Base-by-base conservation (phyloP, 2,113 vertebrate genomes). In the Onychorhynchus coronatus region DNA sequence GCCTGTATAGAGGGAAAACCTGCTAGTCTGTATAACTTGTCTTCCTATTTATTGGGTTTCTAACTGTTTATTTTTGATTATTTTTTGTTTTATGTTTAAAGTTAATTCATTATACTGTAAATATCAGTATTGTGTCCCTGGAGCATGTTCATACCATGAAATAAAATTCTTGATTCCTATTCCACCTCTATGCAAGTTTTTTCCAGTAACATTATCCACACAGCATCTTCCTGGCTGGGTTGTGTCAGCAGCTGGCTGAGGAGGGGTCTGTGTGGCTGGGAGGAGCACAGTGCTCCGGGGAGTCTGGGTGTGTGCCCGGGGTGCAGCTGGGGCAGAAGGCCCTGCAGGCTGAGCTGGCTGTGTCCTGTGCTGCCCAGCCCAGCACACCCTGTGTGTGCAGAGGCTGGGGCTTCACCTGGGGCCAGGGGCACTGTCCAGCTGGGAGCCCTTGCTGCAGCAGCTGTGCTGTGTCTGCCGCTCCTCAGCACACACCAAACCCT, bases 111-210 rank as follows among this genome's bases (percentile, higher is more conserved):
- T 52, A 79, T 85, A 53, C 91, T 98, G 97, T 98, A 94, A 88
- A 96, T 97, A 97, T 80, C 83, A 93, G 41, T 96, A 82, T 79
- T 93, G 81, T 97, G 92, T 93, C 95, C 95, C 85, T 88, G 71
- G 79, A 97, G 97, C 97, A 98, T 98, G 97, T 89, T 93, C 97
- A 95, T 95, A 49, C 94, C 85, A 63, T 91, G 59, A 97, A 98
- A 98, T 98, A 98, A 98, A 98, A 93, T 12, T 37, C 79, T 84
- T 67, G 46, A 59, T 92, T 94, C 89, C 70, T 95, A 93, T 91
- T 77, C 44, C 19, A 62, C 39, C 46, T 91, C 52, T 56, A 6
- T 12, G 24, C 22, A 1, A 65, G 17, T 61, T 52, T 85, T 44
- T 50, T 55, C 55, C 63, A 8, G 4, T 61, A 14, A 9, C 46